A percentile compares a stretch with the other conserved stretches of the same genome.
Evolutionary conservation across 2,797 vertebrate genomes (phyloP).

Genomic region (Cheirogaleus major): DNA sequence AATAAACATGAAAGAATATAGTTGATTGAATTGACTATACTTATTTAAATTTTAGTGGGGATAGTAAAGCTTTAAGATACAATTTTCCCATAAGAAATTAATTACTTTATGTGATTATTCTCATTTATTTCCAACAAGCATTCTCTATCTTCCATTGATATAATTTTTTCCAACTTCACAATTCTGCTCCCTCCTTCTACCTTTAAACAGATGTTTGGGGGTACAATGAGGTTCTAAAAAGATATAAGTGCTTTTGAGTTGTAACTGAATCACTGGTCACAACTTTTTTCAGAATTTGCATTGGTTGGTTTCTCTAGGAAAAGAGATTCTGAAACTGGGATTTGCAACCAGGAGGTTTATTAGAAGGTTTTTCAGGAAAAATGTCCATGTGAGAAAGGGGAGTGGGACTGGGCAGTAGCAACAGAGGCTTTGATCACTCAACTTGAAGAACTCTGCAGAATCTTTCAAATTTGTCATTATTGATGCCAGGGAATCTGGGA

Average conservation of each 20-base stretch:
- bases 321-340: neutral
- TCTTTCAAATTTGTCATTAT: neutral
- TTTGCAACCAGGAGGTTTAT: neutral
- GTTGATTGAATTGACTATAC: neutral
- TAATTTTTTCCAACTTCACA: neutral
- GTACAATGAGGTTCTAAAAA: neutral
- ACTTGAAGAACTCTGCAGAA: neutral
- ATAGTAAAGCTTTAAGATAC: neutral
- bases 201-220: neutral
- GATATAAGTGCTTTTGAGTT: neutral
- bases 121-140: neutral
- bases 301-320: neutral
- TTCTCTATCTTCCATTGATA: neutral
- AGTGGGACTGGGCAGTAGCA: neutral
- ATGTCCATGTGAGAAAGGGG: neutral
- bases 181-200: neutral
- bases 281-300: neutral
- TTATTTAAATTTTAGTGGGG: neutral
- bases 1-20: neutral
- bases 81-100: neutral
- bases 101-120: neutral
- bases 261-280: neutral
- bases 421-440: neutral
- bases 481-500: accelerated
- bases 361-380: neutral